Base-by-base conservation (phyloP, 2,888 invertebrate genomes). In the Metallyticus violacea region DNA sequence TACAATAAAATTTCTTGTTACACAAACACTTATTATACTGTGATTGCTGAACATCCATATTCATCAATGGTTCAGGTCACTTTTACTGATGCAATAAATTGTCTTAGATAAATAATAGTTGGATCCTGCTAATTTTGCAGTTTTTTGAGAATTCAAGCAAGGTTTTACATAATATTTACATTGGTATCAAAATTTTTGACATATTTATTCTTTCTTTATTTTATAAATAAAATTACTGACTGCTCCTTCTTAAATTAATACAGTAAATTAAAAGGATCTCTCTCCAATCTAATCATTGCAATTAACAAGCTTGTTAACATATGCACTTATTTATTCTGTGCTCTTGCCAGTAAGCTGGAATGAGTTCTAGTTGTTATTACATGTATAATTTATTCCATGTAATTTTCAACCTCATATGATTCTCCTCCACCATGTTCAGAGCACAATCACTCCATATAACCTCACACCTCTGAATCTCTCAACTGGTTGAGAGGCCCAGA, bases 401-500 rank as follows among this genome's bases (percentile, higher is more conserved):
- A 25, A 81, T 81, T 1, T 28, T 81, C 28, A 79, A 79, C 79
- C 22, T 79, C 22, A 27, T 79, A 25, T 79, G 79, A 28, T 80
- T 76, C 62, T 76, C 80, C 83, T 86, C 86, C 86, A 86, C 83
- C 26, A 30, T 76, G 9, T 86, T 22, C 29, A 62, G 15, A 62
- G 40, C 40, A 62, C 40, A 62, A 62, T 62, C 40, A 15, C 40
- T 62, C 40, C 15, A 26, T 62, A n/a, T 86, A 77, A 40, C 30
- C 26, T 26, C 81, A 86, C 82, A 86, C 85, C 87, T 88, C 88
- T 88, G 88, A 81, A 84, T 86, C 77, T 86, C 88, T 88, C 88
- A 88, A 88, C 88, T 86, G 87, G 87, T 88, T 88, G 88, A 88
- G 88, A 88, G 29, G 77, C 82, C 81, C 87, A 88, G 88, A 88